Evolutionary conservation across 2,113 vertebrate genomes (phyloP).

Genomic region (Calyptommatus sinebrachiatus): DNA sequence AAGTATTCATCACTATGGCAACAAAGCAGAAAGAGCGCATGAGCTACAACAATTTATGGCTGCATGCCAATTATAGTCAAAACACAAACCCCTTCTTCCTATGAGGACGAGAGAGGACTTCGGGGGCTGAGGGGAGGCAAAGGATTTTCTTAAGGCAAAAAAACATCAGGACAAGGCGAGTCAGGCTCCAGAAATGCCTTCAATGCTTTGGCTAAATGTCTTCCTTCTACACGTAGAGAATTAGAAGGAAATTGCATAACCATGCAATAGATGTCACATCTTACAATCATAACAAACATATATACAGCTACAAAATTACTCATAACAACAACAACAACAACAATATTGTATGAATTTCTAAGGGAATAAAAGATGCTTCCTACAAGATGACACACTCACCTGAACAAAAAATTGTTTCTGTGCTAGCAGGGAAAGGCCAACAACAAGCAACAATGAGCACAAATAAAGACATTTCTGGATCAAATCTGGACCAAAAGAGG

Average conservation of each 20-base stretch:
- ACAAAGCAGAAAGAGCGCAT: constrained; percentile 13
- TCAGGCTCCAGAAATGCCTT: neutral
- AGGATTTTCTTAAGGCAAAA: neutral
- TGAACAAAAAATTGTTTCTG: neutral
- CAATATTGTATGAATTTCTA: neutral
- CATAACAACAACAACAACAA: too few relatives aligned
- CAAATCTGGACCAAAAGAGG: neutral
- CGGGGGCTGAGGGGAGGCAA: neutral
- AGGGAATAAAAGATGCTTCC: neutral
- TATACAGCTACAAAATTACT: neutral
- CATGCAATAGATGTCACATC: neutral
- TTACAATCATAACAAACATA: neutral
- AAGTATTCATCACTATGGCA: constrained; percentile 66
- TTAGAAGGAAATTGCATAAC: neutral
- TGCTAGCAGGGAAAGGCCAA: neutral
- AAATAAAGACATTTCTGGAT: too few relatives aligned
- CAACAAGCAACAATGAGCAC: neutral
- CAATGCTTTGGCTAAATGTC: neutral
- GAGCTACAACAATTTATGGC: constrained; percentile 40
- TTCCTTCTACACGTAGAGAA: neutral
- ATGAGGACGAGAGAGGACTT: constrained; percentile 33
- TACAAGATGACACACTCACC: too few relatives aligned
- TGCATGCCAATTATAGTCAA: constrained; percentile 45
- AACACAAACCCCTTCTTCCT: constrained; percentile 44
- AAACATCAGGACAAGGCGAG: neutral